Evolutionary conservation across 2,888 invertebrate species (phyloP).

Genomic region (Adelphocoris suturalis): DNA sequence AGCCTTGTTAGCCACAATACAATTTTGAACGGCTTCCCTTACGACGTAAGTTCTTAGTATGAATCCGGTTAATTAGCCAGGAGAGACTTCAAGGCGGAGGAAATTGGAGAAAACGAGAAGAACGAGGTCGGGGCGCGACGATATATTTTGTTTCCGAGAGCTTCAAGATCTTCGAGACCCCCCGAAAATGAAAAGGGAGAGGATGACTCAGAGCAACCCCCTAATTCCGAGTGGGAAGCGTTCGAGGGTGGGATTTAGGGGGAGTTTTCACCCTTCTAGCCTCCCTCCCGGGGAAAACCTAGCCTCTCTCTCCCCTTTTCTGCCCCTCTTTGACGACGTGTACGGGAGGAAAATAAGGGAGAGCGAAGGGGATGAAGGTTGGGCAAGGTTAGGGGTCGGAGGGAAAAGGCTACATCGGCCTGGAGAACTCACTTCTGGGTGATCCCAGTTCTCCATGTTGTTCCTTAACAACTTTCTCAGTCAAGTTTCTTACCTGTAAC

Average conservation of each 20-base stretch:
- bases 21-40: background rate
- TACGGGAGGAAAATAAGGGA: constrained; percentile 16
- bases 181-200: constrained; percentile 43
- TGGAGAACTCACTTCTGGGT: constrained; percentile 32
- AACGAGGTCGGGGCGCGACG: background rate
- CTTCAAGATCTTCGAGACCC: background rate
- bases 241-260: constrained; percentile 25
- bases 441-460: background rate
- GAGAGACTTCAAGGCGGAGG: background rate
- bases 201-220: constrained; percentile 56
- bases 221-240: constrained; percentile 11
- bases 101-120: constrained; percentile 6
- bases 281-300: constrained; percentile 15
- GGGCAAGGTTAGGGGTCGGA: constrained; percentile 45
- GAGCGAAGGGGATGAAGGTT: constrained; percentile 53
- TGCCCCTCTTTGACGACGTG: background rate
- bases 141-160: constrained; percentile 41
- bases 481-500: background rate
- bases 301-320: constrained; percentile 42
- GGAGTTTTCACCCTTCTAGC: constrained; percentile 20
- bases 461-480: background rate
- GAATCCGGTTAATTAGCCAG: background rate
- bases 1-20: background rate
- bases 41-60: background rate
- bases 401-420: background rate